Evolutionary conservation across 37 sponge, comb jelly and placozoan genomes (phyloP).

Genomic region (Cliona cf. orientalis): DNA sequence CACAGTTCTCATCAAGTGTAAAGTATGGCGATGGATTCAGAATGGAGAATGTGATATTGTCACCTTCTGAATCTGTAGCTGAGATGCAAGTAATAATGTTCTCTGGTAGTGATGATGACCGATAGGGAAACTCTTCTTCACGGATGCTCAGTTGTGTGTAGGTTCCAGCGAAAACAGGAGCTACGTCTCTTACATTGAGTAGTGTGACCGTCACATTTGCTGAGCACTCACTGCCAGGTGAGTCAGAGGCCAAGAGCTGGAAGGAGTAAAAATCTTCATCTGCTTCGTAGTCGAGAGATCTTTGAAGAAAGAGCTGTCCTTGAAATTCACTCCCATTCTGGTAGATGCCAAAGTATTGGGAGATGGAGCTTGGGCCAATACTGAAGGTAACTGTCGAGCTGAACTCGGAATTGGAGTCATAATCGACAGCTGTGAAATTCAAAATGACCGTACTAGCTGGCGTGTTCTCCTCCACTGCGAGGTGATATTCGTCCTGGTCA

Average conservation of each 20-base stretch:
- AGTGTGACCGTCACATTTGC: constrained; percentile 29
- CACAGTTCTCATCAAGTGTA: neutral
- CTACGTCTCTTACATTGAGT: constrained; percentile 38
- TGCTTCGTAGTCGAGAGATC: constrained; percentile 30
- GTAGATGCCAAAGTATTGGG: constrained; percentile 11
- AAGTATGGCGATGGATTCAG: neutral
- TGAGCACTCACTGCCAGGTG: constrained; percentile 13
- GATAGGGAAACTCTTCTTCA: constrained; percentile 40
- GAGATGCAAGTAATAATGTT: constrained; percentile 26
- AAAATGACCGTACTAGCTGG: neutral
- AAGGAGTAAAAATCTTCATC: constrained; percentile 25
- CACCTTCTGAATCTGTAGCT: constrained; percentile 50
- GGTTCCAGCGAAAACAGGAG: constrained; percentile 13
- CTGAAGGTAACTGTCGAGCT: constrained; percentile 18
- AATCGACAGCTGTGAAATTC: constrained; percentile 45
- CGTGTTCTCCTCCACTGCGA: constrained; percentile 35
- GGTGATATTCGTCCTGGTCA: neutral
- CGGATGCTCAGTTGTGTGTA: constrained; percentile 1
- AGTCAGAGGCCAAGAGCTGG: constrained; percentile 42
- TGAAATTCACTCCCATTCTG: neutral
- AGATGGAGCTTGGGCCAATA: neutral
- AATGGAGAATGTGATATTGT: constrained; percentile 34
- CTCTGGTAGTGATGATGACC: neutral
- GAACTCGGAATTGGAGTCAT: constrained; percentile 19
- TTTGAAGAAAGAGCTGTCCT: constrained; percentile 16